These are phyloP conservation scores for Neodontobutis hainanensis DNA, from an alignment of 2,113 vertebrate genomes.

Conservation along the genomic window DNA sequence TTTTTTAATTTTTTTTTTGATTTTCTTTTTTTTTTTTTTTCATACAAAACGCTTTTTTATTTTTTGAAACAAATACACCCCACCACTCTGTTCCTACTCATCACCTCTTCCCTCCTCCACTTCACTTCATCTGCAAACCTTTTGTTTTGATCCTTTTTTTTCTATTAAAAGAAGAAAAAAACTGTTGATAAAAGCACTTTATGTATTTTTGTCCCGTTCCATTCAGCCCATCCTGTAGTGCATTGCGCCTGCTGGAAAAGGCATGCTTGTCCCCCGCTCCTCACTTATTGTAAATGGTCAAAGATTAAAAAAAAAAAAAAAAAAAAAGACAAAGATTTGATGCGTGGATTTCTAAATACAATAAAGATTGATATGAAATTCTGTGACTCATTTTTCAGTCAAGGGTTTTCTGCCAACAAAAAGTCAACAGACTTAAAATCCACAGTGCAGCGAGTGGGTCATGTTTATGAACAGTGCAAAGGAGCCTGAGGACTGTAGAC, in stretches of 20 bases:
- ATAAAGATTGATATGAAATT: conserved; percentile 87
- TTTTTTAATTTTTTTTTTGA: too few relatives aligned
- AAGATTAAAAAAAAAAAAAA: conserved; percentile 48
- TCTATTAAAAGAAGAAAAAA: conserved; percentile 78
- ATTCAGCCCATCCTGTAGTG: conserved; percentile 78
- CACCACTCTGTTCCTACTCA: conserved; percentile 48
- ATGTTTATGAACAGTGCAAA: conserved; percentile 34
- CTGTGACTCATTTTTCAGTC: conserved; percentile 27
- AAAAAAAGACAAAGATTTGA: conserved; percentile 74
- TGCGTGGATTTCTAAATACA: conserved; percentile 85
- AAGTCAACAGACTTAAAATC: not conserved
- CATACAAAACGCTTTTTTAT: conserved; percentile 43
- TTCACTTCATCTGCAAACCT: conserved; percentile 62
- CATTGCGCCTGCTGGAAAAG: conserved; percentile 76
- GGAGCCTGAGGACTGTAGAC: conserved; percentile 30
- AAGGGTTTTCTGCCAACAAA: not conserved
- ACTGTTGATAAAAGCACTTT: conserved; percentile 84
- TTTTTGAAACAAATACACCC: conserved; percentile 64
- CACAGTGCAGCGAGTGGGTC: not conserved
- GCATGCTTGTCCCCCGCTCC: conserved; percentile 72
- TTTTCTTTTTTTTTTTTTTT: conserved; percentile 31
- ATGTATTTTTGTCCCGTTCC: conserved; percentile 72
- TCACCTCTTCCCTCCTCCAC: conserved; percentile 36
- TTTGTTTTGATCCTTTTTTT: conserved; percentile 78
- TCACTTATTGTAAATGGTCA: conserved; percentile 74